Evolutionary conservation across 2,888 invertebrate species (phyloP).

Genomic region (Drosophila imparisetae): DNA sequence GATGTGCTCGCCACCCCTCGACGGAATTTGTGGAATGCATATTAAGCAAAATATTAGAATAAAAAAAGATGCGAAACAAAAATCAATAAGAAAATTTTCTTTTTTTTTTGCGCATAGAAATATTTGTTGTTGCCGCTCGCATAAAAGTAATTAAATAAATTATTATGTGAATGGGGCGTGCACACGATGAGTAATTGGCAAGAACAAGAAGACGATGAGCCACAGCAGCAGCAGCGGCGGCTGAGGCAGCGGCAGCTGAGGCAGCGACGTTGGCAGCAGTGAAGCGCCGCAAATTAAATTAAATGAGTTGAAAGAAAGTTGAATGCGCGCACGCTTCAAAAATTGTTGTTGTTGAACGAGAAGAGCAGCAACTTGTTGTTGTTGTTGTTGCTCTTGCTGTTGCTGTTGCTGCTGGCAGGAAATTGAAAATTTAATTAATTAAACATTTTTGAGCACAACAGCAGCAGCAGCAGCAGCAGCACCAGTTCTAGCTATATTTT

Average conservation of each 20-base stretch:
- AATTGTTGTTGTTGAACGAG: slow-evolving; percentile 43
- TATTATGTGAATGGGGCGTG: slow-evolving; percentile 81
- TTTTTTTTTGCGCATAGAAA: slow-evolving; percentile 72
- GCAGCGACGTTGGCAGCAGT: slow-evolving; percentile 43
- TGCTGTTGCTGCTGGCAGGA: slow-evolving; percentile 55
- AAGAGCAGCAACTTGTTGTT: slow-evolving; percentile 27
- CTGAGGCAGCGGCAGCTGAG: slow-evolving; percentile 8
- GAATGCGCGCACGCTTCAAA: slow-evolving; percentile 77
- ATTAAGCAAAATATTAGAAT: slow-evolving; percentile 51
- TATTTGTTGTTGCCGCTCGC: slow-evolving; percentile 62
- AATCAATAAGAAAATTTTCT: slow-evolving; percentile 67
- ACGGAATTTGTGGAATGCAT: slow-evolving; percentile 5
- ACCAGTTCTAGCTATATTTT: slow-evolving; percentile 63
- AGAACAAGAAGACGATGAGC: slow-evolving; percentile 65
- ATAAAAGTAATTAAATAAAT: slow-evolving; percentile 80
- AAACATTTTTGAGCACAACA: slow-evolving; percentile 73
- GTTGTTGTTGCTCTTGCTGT: slow-evolving; percentile 40
- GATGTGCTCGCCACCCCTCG: not conserved
- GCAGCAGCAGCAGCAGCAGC: slow-evolving; percentile 19
- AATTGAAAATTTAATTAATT: slow-evolving; percentile 81
- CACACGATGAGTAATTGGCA: slow-evolving; percentile 80
- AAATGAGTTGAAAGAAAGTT: slow-evolving; percentile 81
- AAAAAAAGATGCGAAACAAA: slow-evolving; percentile 34
- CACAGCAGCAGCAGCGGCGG: slow-evolving; percentile 41
- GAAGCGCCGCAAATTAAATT: slow-evolving; percentile 79